Evolutionary conservation across 2,797 vertebrate species (phyloP).

Genomic region (Crocidura indochinensis): DNA sequence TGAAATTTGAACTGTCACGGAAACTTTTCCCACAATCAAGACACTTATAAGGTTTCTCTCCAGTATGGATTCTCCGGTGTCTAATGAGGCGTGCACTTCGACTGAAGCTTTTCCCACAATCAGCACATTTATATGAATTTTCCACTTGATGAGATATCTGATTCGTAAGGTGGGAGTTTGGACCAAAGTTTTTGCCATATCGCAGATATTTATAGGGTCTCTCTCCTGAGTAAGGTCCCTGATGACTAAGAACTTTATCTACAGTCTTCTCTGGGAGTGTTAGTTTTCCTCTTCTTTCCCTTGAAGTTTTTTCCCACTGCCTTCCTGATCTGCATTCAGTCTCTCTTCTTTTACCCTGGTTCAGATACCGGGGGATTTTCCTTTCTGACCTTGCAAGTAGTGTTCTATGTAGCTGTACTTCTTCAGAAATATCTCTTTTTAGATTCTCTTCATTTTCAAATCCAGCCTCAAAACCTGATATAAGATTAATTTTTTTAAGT

Average conservation of each 20-base stretch:
- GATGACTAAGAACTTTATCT: conserved; percentile 73
- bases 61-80: conserved; percentile 85
- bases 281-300: conserved; percentile 71
- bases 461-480: conserved; percentile 83
- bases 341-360: conserved; percentile 74
- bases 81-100: conserved; percentile 83
- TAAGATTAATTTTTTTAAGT: conserved; percentile 75
- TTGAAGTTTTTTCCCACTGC: conserved; percentile 66
- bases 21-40: conserved; percentile 86
- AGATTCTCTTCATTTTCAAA: conserved; percentile 78
- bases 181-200: conserved; percentile 75
- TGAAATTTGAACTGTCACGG: conserved; percentile 85
- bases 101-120: conserved; percentile 86
- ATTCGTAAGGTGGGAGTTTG: conserved; percentile 73
- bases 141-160: conserved; percentile 79
- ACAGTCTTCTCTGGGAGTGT: conserved; percentile 63
- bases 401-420: conserved; percentile 82
- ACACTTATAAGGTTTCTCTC: conserved; percentile 85
- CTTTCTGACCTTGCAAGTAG: conserved; percentile 84
- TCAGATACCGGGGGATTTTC: conserved; percentile 65
- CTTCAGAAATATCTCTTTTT: conserved; percentile 82
- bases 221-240: conserved; percentile 73
- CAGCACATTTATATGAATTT: conserved; percentile 82
- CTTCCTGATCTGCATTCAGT: conserved; percentile 71
- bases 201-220: conserved; percentile 73